A percentile compares a stretch with the other conserved stretches of the same genome.
These are phyloP conservation scores for Camptogramma bilineatum DNA, from an alignment of 2,888 invertebrate species.

Conservation along the genomic window DNA sequence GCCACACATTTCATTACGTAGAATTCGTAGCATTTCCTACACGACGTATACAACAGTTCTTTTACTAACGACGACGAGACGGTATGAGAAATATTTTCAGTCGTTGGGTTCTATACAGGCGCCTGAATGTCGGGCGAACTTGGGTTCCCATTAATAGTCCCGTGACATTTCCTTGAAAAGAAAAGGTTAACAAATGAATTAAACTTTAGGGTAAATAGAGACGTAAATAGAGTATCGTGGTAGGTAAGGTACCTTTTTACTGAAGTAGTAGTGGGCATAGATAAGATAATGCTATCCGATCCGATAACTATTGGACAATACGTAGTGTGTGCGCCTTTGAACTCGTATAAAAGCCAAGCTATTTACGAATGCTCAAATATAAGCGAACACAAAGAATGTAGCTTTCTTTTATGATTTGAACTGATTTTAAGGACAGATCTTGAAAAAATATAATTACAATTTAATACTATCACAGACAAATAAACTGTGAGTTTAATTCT, in stretches of 20 bases:
- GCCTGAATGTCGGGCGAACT: constrained; percentile 45
- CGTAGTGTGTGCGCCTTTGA: no score
- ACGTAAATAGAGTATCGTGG: constrained; percentile 2
- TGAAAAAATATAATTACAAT: no score
- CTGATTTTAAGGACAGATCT: no score
- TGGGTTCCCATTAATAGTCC: constrained; percentile 44
- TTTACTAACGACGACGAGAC: constrained; percentile 57
- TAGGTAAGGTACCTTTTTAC: background rate
- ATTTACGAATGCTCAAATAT: no score
- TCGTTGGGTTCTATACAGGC: constrained; percentile 49
- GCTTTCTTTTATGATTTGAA: no score
- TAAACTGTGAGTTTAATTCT: no score
- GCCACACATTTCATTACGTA: constrained; percentile 13
- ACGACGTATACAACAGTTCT: constrained; percentile 47
- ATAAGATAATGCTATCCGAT: background rate
- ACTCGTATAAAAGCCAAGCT: no score
- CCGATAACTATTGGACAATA: no score
- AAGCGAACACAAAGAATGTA: no score
- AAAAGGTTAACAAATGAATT: constrained; percentile 36
- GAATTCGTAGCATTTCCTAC: constrained; percentile 15
- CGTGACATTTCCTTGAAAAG: constrained; percentile 37
- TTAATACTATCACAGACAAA: no score
- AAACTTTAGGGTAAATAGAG: constrained; percentile 36
- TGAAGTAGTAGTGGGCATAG: background rate
- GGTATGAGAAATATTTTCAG: constrained; percentile 68